phyloP scores from a whole-genome alignment of 2,797 vertebrate species.

The Hozukius guyotensis region DNA sequence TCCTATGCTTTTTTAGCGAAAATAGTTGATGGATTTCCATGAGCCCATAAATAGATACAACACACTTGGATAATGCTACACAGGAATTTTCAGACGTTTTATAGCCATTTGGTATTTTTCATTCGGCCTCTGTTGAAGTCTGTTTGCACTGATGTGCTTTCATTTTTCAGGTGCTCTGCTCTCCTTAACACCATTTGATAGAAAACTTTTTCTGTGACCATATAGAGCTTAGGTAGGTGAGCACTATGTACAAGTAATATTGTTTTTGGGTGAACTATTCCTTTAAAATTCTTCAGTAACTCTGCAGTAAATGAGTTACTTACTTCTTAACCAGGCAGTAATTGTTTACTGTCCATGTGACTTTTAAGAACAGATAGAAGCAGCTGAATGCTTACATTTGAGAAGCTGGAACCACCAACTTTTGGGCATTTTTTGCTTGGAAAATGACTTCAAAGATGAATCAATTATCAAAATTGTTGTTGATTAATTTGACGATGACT shows the following conservation, averaged over 20 bases:
- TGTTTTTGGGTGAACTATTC: not conserved
- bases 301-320: not conserved
- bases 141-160: not conserved
- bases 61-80: not conserved
- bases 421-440: not conserved
- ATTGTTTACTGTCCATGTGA: not conserved
- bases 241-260: not conserved
- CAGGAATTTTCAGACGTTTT: not conserved
- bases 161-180: not conserved
- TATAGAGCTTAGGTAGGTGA: not conserved
- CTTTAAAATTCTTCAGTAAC: not conserved
- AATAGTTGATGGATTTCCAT: not conserved
- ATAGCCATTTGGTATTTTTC: too few species aligned
- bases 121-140: not conserved
- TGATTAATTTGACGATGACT: not conserved
- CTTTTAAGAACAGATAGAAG: too few species aligned
- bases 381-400: not conserved
- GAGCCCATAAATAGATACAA: not conserved
- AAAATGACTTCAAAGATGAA: rapidly evolving
- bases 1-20: not conserved
- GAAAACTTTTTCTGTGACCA: not conserved
- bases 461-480: not conserved
- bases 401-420: not conserved
- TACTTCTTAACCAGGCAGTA: not conserved
- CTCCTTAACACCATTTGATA: not conserved